Evolutionary conservation across 2,113 vertebrate species (phyloP), one percentile per base, ranked within the genome.

Genomic region (Progne subis): DNA sequence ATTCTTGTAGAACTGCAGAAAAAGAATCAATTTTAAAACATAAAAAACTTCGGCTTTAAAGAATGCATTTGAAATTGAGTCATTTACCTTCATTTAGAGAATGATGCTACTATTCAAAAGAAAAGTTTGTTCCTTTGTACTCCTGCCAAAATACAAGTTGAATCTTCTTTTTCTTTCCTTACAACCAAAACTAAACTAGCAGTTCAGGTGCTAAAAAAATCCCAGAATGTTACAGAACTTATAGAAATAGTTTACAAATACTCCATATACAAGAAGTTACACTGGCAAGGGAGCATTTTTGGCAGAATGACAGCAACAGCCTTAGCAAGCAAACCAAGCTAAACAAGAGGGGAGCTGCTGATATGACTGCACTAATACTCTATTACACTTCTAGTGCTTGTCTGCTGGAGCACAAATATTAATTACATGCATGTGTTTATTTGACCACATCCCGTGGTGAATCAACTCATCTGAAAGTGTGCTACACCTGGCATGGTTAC

Each of bases 61-160:
- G 55, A 4, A 6, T 12, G 18, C 52, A 77, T 57, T 47, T 81
- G 43, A 81, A 95, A 82, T 26, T 0, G 0, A 84, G 49, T 52
- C 3, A 60, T 72, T 72, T 57, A 61, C 41, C n/a, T 72, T 57
- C 31, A 64, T 94, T 57, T 26, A 77, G 31, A 90, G 46, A 95
- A 86, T 20, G 6, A 82, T 49, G 15, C 10, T 74, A 32, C 31
- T 61, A 80, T 29, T 81, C 28, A n/a, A 47, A 88, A 77, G 49
- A 80, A 94, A 88, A 83, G 77, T n/a, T 34, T 56, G 28, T 37
- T 95, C n/a, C 61, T 94, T 72, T 80, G 31, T 72, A 65, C 14
- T 49, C n/a, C 59, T 83, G 83, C 67, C 86, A 83, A 92, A 46
- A 82, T 14, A 41, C 37, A 69, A 80, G 37, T 9, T 65, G 46